These are phyloP conservation scores for Akabosia matsudoensis DNA, from an alignment of 1,140 invertebrate species.

Conservation along the genomic window DNA sequence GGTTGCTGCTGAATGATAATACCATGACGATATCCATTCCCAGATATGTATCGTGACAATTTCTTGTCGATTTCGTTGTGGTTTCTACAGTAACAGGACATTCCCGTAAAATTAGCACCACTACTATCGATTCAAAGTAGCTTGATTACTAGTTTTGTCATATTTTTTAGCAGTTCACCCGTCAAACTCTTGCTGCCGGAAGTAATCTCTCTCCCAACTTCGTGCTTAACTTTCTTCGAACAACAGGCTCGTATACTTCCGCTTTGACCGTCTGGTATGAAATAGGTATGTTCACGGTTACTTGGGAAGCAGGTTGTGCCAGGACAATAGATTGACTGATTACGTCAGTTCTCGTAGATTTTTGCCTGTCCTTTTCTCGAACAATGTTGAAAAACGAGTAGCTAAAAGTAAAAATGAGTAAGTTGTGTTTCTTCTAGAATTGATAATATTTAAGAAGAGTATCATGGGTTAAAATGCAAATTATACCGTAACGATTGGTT, in stretches of 20 bases:
- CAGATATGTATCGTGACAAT: conserved; percentile 36
- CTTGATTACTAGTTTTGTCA: background rate
- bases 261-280: conserved; percentile 38
- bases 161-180: conserved; percentile 29
- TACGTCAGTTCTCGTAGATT: conserved; percentile 28
- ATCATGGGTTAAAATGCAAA: background rate
- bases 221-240: conserved; percentile 34
- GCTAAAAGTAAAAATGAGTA: conserved; percentile 11
- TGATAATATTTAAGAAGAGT: background rate
- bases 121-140: background rate
- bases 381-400: conserved; percentile 42
- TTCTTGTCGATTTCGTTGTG: conserved; percentile 32
- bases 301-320: conserved; percentile 38
- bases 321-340: conserved; percentile 41
- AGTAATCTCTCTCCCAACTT: conserved; percentile 42
- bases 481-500: conserved; percentile 74
- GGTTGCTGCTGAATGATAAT: conserved; percentile 8
- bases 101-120: background rate
- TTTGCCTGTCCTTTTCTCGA: conserved; percentile 26
- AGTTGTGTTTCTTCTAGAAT: background rate
- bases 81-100: conserved; percentile 15
- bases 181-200: conserved; percentile 34
- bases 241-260: conserved; percentile 40
- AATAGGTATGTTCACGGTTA: conserved; percentile 39
- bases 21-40: conserved; percentile 18